Percentiles rank a stretch among this genome's conserved stretches.
Conservation (phyloP, 2,797 vertebrate species). For the Rhabdophis nuchalis region DNA sequence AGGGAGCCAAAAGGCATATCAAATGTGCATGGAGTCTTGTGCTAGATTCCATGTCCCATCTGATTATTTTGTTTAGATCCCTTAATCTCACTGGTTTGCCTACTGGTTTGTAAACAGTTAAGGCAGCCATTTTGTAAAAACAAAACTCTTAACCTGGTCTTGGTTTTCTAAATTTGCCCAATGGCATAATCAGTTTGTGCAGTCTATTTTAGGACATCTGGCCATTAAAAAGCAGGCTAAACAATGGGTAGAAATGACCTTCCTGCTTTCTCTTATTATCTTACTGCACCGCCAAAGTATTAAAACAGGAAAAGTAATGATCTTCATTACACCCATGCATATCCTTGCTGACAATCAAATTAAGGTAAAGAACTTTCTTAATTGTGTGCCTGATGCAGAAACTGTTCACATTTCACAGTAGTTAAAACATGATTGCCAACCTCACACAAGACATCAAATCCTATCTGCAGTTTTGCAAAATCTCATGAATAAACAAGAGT, state of each 20-base stretch:
- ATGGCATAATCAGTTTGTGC: background rate
- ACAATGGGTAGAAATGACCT: background rate
- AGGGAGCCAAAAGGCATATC: background rate
- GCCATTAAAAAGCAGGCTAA: background rate
- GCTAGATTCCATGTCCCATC: background rate
- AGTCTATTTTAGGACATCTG: background rate
- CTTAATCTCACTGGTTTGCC: background rate
- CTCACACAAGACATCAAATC: constrained; percentile 2
- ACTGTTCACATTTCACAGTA: constrained; percentile 43
- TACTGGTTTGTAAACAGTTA: background rate
- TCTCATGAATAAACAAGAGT: constrained; percentile 10
- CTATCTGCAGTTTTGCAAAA: constrained; percentile 1
- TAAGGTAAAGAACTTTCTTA: constrained; percentile 39
- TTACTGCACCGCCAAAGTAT: background rate
- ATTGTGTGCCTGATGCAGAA: constrained; percentile 24
- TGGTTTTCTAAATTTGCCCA: background rate
- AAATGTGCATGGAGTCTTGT: background rate
- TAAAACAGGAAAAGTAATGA: constrained; percentile 18
- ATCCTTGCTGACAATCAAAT: constrained; percentile 40
- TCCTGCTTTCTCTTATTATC: background rate
- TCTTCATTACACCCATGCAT: constrained; percentile 7
- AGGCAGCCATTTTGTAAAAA: background rate
- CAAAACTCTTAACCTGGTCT: background rate
- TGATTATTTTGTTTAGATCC: background rate
- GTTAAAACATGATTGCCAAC: background rate